Base-by-base conservation (phyloP, 2,888 invertebrate species). In the Fabriciana adippe region DNA sequence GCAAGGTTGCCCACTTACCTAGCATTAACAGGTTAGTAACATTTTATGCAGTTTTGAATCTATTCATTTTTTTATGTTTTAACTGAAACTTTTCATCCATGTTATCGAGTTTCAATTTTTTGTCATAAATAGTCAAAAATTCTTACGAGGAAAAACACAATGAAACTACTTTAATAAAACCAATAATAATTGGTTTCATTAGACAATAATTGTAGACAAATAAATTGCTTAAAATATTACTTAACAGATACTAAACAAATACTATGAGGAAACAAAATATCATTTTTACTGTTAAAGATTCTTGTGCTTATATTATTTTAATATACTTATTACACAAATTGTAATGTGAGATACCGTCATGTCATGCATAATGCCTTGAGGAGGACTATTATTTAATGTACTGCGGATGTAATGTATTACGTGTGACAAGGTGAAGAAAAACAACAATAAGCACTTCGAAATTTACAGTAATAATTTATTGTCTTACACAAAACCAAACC, bases 1-100 rank as follows among this genome's bases (percentile, higher is more conserved):
- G 75, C 76, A 74, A 75, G 75, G 76, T 74, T 75, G 73, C 73
- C 73, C 71, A 56, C 72, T 68, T 68, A 66, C 67, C 55, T 51
- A 67, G 66, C 63, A 69, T 66, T 67, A 66, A 59, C 64, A 67
- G 67, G 64, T 59, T 64, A 63, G 65, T 64, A 66, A 66, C 53
- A 71, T 69, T 67, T 72, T 63, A 67, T 69, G 69, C 61, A 71
- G 66, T 67, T 67, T 69, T 69, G 67, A 64, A 69, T 69, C 64
- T 69, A 60, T 64, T 67, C 67, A 55, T n/a, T 50, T 56, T 47
- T 54, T 61, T 41, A 51, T 51, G 14, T 51, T 31, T 31, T 41
- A 48, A 51, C 47, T 2, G 15, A 26, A 26, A 26, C 5, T 47
- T 26, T 47, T 18, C 21, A 13, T 4, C 47, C 47, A n/a, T 21